Base-by-base conservation (phyloP, 2,888 invertebrate genomes). In the Coronaproctus castanopsis region DNA sequence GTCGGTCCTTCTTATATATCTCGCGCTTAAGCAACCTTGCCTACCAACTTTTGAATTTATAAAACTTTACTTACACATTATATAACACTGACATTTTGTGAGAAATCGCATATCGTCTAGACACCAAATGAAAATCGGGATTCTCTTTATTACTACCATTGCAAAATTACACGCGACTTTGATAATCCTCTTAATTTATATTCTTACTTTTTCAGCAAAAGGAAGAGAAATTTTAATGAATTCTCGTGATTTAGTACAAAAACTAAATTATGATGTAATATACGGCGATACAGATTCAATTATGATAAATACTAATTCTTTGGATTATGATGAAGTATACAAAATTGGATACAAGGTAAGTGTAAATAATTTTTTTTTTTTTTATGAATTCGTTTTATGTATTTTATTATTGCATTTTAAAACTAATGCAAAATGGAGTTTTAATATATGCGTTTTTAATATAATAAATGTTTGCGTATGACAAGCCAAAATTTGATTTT, bases 211-310 rank as follows among this genome's bases (percentile, higher is more conserved):
- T 65, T 50, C 62, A 75, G 75, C 74, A 67, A 90, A 89, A 70
- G 92, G 92, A 3, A 77, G 92, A 68, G 91, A 92, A 72, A 91
- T 92, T 70, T 78, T 98, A 23, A 80, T 87, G 72, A 86, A 88
- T 67, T 96, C 97, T 1, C 90, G 88, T 74, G 85, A 87, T 68
- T 76, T 95, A 50, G 96, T 96, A 0, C 87, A 95, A 72, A 86
- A 83, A 74, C 77, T 90, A 71, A 83, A 83, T 69, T 87, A 87
- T 68, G 90, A 96, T 66, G 98, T 98, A 1, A 88, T 98, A 58
- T 99, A 99, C 68, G 99, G 99, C 36, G 99, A 99, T 72, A 99
- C 99, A 0, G 99, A 99, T 76, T 97, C 97, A 67, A 2, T 98
- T 63, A 98, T 98, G 98, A 89, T 98, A 64, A 93, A 97, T 70